A percentile compares a stretch with the other conserved stretches of the same genome.
Evolutionary conservation across 2,888 invertebrate genomes (phyloP).

Genomic region (Chrysolina americana): DNA sequence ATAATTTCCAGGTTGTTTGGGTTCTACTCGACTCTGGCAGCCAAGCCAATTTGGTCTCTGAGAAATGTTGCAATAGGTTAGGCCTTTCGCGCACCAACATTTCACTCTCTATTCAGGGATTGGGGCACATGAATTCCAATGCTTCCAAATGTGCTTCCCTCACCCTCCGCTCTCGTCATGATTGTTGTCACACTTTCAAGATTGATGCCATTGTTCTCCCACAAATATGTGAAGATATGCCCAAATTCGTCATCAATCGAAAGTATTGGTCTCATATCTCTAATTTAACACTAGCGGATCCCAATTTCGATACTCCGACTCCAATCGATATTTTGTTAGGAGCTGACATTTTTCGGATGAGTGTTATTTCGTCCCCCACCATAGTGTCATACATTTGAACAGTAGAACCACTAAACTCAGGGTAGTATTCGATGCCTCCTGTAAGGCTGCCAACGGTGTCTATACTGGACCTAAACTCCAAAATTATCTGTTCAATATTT

Average conservation of each 20-base stretch:
- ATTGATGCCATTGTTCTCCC: neutral
- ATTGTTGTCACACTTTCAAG: neutral
- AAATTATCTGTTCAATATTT: too few relatives aligned
- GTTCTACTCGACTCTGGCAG: constrained; percentile 14
- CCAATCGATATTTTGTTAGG: too few relatives aligned
- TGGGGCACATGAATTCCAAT: neutral
- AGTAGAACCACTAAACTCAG: neutral
- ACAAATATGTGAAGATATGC: neutral
- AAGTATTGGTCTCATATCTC: neutral
- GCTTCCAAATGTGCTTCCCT: neutral
- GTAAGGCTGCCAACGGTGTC: too few relatives aligned
- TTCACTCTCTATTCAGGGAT: constrained; percentile 3
- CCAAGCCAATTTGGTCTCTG: neutral
- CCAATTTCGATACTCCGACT: neutral
- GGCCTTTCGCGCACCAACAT: neutral
- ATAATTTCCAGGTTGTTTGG: constrained; percentile 26
- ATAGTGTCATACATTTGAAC: neutral
- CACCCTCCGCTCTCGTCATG: neutral
- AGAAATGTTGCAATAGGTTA: neutral
- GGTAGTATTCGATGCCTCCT: constrained; percentile 16
- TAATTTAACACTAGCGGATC: neutral
- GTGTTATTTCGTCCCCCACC: neutral
- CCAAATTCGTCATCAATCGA: neutral
- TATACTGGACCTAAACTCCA: too few relatives aligned
- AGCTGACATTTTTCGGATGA: neutral